phyloP scores from a whole-genome alignment of 2,113 vertebrate species.

The Neogale vison region DNA sequence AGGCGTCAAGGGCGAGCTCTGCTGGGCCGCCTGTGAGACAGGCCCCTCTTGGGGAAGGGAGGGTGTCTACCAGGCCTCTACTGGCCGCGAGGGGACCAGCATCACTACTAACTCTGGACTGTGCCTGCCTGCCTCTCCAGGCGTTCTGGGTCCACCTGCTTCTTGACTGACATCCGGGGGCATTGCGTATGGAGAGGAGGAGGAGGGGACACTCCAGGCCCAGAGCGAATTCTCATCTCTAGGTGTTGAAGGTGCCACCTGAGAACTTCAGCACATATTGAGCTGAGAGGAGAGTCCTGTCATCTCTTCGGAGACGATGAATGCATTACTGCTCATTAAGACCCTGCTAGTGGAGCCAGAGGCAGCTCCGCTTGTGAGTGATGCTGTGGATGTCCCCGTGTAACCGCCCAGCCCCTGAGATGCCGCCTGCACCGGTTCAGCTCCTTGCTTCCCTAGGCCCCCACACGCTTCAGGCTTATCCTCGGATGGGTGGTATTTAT shows the following conservation, averaged over 20 bases:
- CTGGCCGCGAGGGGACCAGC: fast-evolving
- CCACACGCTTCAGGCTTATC: background rate
- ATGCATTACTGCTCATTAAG: background rate
- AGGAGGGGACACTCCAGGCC: background rate
- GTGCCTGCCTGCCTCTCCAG: background rate
- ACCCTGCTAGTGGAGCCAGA: background rate
- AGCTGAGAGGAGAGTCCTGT: conserved; percentile 33
- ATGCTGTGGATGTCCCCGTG: fast-evolving
- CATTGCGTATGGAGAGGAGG: fast-evolving
- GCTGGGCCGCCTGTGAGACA: background rate
- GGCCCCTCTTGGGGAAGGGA: fast-evolving
- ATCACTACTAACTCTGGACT: background rate
- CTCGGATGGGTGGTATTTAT: background rate
- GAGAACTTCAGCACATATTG: background rate
- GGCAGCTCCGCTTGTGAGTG: background rate
- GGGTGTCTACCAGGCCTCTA: background rate
- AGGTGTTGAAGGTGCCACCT: background rate
- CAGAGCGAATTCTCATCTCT: background rate
- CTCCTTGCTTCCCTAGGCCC: background rate
- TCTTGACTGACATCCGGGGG: background rate
- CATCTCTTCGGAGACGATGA: background rate
- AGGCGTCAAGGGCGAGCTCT: fast-evolving
- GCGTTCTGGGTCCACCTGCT: background rate
- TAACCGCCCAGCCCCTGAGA: fast-evolving
- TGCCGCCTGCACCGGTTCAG: fast-evolving